Base-by-base conservation (phyloP, 2,113 vertebrate species). In the Phoxinus phoxinus region DNA sequence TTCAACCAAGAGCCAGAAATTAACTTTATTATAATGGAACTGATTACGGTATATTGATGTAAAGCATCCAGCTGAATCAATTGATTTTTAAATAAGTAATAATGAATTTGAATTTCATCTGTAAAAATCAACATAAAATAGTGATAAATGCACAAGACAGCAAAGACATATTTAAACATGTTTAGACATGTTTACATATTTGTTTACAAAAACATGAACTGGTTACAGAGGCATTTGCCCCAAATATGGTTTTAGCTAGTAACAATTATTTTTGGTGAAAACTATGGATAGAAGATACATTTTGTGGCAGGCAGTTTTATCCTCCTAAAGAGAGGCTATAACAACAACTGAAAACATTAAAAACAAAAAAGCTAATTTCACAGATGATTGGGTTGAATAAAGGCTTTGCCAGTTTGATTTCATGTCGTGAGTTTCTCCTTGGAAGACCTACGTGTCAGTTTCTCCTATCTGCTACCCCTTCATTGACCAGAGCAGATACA, bases 371-470 rank as follows among this genome's bases (percentile, higher is more conserved):
- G 3, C 6, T 25, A 13, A 73, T 73, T 11, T n/a, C 4, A 19
- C 1, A 2, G 3, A 41, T 5, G 21, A 30, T 32, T 76, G 17
- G 7, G 27, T 21, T 76, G 21, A 11, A 80, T 80, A 44, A 44
- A 27, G 12, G 0, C 6, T 44, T 9, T 19, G 0, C 7, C 15
- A 3, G 21, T 9, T 17, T 59, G n/a, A 56, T 59, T 23, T 15
- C 48, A 32, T 77, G 19, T 13, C 0, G 76, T 10, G 35, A 3
- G 37, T 56, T 56, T 77, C 51, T 58, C 30, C 9, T 37, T 32
- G 21, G 32, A 61, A 85, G 76, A 65, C 87, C 91, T 91, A 94
- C 93, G 93, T 94, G 93, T 94, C 93, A 94, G 84, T 94, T 92
- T 86, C 81, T 82, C 59, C 35, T 87, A 87, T 85, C 85, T 65